phyloP scores from a whole-genome alignment of 2,113 vertebrate genomes.

The Balaeniceps rex region DNA sequence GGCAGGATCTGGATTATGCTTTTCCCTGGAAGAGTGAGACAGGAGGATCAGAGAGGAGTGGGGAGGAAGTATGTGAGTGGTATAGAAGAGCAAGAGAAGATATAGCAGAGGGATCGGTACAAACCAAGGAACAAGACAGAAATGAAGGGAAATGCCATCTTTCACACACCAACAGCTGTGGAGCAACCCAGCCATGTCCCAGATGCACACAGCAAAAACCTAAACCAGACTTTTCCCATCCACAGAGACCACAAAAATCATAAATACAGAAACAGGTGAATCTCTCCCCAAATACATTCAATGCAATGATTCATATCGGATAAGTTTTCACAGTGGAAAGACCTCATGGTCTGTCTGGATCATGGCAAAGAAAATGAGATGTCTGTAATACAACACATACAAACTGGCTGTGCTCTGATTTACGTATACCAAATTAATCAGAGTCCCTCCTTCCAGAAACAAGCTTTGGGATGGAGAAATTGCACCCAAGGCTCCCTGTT shows the following conservation, averaged over 20 bases:
- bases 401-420: neutral
- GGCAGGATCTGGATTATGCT: constrained; percentile 25
- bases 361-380: neutral
- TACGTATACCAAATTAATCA: neutral
- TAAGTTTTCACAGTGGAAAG: neutral
- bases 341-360: neutral
- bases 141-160: neutral
- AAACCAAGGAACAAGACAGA: neutral
- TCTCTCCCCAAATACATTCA: neutral
- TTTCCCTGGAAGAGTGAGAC: neutral
- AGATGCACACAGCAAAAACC: neutral
- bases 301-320: neutral
- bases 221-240: neutral
- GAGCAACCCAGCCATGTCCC: neutral
- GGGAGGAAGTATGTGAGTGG: neutral
- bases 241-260: neutral
- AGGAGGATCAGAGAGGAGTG: neutral
- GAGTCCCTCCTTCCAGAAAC: neutral
- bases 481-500: neutral
- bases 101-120: neutral
- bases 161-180: neutral
- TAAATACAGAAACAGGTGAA: neutral
- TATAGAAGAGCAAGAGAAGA: neutral
- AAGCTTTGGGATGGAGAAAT: neutral
- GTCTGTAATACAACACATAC: neutral